phyloP scores from a whole-genome alignment of 2,113 vertebrate genomes.

The Rhinogobius similis region DNA sequence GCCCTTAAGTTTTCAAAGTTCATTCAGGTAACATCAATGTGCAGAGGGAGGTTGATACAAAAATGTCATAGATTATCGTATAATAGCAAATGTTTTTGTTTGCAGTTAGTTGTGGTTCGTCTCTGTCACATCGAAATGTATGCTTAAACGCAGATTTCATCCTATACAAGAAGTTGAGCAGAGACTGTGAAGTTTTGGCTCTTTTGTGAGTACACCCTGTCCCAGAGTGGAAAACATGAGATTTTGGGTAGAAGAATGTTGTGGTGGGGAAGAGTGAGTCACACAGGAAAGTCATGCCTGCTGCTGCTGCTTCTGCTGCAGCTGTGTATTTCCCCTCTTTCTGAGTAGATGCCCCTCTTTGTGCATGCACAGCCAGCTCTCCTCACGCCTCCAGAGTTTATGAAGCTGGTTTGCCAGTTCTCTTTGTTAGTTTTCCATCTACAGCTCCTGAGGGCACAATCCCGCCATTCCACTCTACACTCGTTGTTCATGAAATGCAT shows the following conservation, averaged over 20 bases:
- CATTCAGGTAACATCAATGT: neutral
- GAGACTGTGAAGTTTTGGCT: neutral
- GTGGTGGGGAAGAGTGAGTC: constrained; percentile 68
- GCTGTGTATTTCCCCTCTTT: constrained; percentile 3
- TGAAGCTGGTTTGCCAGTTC: constrained; percentile 2
- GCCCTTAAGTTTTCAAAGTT: neutral
- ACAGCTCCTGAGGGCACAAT: neutral
- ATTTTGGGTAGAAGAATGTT: constrained; percentile 33
- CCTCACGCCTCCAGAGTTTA: constrained; percentile 2
- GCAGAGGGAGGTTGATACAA: neutral
- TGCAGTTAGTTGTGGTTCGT: neutral
- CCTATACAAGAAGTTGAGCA: neutral
- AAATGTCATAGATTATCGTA: too few species aligned
- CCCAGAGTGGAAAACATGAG: neutral
- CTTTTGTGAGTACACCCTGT: neutral
- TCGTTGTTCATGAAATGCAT: neutral
- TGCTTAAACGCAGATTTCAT: neutral
- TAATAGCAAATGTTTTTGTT: neutral
- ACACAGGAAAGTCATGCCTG: constrained; percentile 36
- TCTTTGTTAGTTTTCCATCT: neutral
- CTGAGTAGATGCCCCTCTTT: constrained; percentile 9
- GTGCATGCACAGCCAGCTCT: constrained; percentile 8
- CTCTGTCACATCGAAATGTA: neutral
- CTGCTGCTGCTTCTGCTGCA: too few species aligned
- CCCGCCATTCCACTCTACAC: neutral